These are phyloP conservation scores for Ashinkailepas kermadecensis DNA, from an alignment of 2,888 invertebrate genomes.

Conservation along the genomic window DNA sequence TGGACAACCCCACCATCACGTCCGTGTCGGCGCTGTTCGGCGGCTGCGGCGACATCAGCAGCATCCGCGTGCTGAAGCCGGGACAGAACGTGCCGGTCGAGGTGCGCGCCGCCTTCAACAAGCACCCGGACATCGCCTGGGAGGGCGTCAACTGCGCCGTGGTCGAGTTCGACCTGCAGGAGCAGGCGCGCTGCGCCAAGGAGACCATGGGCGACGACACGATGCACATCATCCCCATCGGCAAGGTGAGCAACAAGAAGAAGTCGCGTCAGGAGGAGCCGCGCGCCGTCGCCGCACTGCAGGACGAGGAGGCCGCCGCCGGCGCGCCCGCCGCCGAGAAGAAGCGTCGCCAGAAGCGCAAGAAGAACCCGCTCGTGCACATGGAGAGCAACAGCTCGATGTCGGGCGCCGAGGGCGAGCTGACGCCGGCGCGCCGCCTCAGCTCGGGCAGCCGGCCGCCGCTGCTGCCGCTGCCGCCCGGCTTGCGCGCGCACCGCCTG, in stretches of 20 bases:
- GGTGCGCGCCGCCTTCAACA: constrained; percentile 80
- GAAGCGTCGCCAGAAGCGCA: constrained; percentile 19
- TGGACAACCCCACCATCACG: constrained; percentile 77
- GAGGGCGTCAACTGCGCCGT: constrained; percentile 62
- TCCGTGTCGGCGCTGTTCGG: constrained; percentile 85
- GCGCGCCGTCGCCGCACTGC: not conserved
- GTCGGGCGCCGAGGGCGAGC: constrained; percentile 20
- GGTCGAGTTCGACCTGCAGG: constrained; percentile 81
- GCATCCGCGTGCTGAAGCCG: constrained; percentile 77
- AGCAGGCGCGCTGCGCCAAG: constrained; percentile 72
- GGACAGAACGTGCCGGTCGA: constrained; percentile 86
- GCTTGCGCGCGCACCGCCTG: constrained; percentile 12
- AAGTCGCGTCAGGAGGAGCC: constrained; percentile 21
- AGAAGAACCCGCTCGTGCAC: constrained; percentile 3
- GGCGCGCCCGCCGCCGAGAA: not conserved
- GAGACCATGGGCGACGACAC: constrained; percentile 45
- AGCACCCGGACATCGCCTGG: constrained; percentile 78
- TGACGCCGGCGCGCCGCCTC: not conserved
- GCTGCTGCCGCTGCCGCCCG: constrained; percentile 23
- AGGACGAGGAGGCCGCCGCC: not conserved
- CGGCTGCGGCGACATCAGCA: constrained; percentile 78
- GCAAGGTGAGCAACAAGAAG: constrained; percentile 36
- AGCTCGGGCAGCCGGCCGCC: not conserved
- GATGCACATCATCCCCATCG: constrained; percentile 39
- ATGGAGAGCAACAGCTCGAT: constrained; percentile 16